Evolutionary conservation across 1,140 invertebrate species (phyloP).

Genomic region (Nephila pilipes): DNA sequence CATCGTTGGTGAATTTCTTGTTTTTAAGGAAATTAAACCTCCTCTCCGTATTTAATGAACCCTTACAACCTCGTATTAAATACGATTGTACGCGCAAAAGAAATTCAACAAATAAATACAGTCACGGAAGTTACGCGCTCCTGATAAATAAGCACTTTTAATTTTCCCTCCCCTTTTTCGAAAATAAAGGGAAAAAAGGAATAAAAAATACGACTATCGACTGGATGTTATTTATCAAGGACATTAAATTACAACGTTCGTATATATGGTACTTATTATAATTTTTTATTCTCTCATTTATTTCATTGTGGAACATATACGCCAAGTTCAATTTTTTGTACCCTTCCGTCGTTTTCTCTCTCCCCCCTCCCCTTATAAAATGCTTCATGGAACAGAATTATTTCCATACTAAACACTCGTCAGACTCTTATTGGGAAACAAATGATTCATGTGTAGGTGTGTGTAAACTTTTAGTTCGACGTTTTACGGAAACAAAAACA

Average conservation of each 20-base stretch:
- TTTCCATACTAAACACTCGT: constrained; percentile 65
- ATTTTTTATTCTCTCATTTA: constrained; percentile 67
- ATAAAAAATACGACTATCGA: constrained; percentile 48
- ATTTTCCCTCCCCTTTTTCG: background rate
- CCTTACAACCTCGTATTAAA: constrained; percentile 59
- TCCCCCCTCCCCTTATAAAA: constrained; percentile 61
- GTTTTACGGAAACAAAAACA: constrained; percentile 71
- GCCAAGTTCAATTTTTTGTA: background rate
- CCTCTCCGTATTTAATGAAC: constrained; percentile 58
- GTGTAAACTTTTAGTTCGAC: constrained; percentile 67
- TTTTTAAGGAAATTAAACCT: constrained; percentile 68
- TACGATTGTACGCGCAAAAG: constrained; percentile 52
- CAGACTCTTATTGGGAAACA: constrained; percentile 65
- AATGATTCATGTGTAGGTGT: constrained; percentile 76
- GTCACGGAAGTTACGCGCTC: constrained; percentile 51
- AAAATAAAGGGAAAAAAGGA: constrained; percentile 24
- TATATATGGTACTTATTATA: constrained; percentile 73
- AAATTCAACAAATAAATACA: constrained; percentile 61
- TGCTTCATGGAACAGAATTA: constrained; percentile 56
- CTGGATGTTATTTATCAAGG: constrained; percentile 70
- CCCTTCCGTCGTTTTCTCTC: background rate
- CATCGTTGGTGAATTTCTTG: constrained; percentile 47
- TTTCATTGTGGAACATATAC: constrained; percentile 67
- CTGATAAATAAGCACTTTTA: constrained; percentile 66
- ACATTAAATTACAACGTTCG: constrained; percentile 74